Evolutionary conservation across 1,140 invertebrate genomes (phyloP).

Genomic region (Solenopsis fugax): DNA sequence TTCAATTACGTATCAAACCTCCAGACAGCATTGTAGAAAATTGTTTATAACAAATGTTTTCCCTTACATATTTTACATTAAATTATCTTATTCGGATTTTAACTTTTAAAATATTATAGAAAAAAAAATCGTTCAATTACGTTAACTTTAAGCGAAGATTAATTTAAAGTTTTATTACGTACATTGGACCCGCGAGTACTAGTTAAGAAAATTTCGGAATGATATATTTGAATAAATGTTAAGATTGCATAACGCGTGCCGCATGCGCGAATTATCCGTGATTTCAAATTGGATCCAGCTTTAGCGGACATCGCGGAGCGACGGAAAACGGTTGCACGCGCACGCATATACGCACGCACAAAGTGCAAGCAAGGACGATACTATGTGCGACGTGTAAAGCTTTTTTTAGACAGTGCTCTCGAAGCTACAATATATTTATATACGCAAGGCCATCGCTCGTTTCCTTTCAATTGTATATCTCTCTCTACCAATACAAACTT

Average conservation of each 20-base stretch:
- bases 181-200: too few species aligned
- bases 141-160: too few species aligned
- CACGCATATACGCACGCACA: not conserved
- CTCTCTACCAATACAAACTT: not conserved
- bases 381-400: conserved; percentile 9
- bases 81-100: too few species aligned
- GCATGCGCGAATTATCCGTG: not conserved
- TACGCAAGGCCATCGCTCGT: not conserved
- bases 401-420: conserved; percentile 39
- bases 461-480: not conserved
- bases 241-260: not conserved
- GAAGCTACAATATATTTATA: conserved; percentile 28
- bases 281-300: not conserved
- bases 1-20: too few species aligned
- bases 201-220: too few species aligned
- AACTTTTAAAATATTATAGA: too few species aligned
- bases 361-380: conserved; percentile 54
- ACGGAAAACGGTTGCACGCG: not conserved
- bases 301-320: not conserved
- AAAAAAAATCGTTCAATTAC: too few species aligned
- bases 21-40: too few species aligned
- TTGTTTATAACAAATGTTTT: too few species aligned
- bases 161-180: too few species aligned
- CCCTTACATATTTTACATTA: too few species aligned
- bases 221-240: too few species aligned